Base-by-base conservation (phyloP, 2,113 vertebrate species). In the Ptyas mucosa region DNA sequence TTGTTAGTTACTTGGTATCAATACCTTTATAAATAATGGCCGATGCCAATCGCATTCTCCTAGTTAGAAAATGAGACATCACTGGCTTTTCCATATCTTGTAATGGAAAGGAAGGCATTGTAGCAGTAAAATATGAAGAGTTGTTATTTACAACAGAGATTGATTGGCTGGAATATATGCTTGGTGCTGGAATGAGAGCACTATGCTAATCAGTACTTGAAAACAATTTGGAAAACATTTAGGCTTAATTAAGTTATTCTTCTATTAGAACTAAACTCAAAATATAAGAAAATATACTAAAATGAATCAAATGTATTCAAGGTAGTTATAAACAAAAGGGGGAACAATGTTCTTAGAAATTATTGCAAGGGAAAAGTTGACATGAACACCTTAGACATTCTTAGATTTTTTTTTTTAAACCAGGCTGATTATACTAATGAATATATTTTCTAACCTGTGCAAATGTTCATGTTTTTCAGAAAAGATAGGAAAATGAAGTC, bases 401-500 rank as follows among this genome's bases (percentile, higher is more conserved):
- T 81, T 39, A 75, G 15, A 75, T 34, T 18, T 29, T n/a, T 46
- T 57, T 12, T 26, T 57, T 57, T 8, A 53, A 43, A 12, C 1
- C 81, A 87, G 55, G 20, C 54, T 90, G 55, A 20, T 24, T 39
- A 11, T 85, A 87, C 14, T 86, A 55, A 90, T 89, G 29, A 89
- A 89, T 61, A 90, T 8, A 89, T 64, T 89, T 53, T 75, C 75
- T 53, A 69, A 88, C 75, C 87, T 23, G 95, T 57, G 64, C 75
- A 89, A 85, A 86, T 57, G 11, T 93, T 46, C 43, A 58, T 52
- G 29, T 58, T 20, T 85, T 89, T 90, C 54, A 20, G 43, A 86
- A 34, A 61, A 55, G 85, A 87, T 29, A 61, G 81, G 58, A 87
- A 52, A 88, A 52, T 23, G 81, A 64, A 91, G 18, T n/a, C 14